Base-by-base conservation (phyloP, 2,888 invertebrate genomes). In the Drosophila peninsularis region DNA sequence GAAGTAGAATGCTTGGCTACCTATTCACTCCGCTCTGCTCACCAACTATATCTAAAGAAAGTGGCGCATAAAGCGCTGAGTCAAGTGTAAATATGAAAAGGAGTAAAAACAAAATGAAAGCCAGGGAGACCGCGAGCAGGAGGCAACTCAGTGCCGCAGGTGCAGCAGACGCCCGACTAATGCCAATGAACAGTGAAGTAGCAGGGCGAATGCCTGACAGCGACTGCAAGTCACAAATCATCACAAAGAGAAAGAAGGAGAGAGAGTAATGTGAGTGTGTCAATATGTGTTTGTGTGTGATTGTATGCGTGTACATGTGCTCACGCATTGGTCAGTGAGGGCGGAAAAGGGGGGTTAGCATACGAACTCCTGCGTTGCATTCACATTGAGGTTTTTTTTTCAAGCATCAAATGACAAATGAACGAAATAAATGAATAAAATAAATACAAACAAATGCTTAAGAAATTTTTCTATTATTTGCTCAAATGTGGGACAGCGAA, bases 141-240 rank as follows among this genome's bases (percentile, higher is more conserved):
- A 49, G 53, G 13, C 9, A 27, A 45, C 50, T 7, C 41, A 52
- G 58, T 21, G 54, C 13, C 50, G 72, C 87, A 83, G 89, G 84
- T 87, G 83, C 64, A 72, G 55, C 55, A 55, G 61, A 64, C 77
- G 54, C 39, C 57, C 54, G 61, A 64, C 72, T 70, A 61, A 60
- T 87, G 89, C 84, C 89, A 83, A 83, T 86, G 89, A 83, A 83
- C 87, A 89, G 71, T 80, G 55, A 68, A 83, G 89, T 86, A 88
- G 80, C 70, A 56, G 41, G 45, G 34, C 73, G 74, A 75, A 81
- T 63, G 67, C 49, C 60, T 62, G 53, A 54, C 34, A 44, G 74
- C 60, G 44, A 60, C 58, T 27, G 44, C 62, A 62, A 56, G 55
- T 62, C 66, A 71, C 66, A 73, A 62, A 58, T 77, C 70, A 68